Conservation (phyloP, 2,888 invertebrate genomes). For the Sicus ferrugineus region DNA sequence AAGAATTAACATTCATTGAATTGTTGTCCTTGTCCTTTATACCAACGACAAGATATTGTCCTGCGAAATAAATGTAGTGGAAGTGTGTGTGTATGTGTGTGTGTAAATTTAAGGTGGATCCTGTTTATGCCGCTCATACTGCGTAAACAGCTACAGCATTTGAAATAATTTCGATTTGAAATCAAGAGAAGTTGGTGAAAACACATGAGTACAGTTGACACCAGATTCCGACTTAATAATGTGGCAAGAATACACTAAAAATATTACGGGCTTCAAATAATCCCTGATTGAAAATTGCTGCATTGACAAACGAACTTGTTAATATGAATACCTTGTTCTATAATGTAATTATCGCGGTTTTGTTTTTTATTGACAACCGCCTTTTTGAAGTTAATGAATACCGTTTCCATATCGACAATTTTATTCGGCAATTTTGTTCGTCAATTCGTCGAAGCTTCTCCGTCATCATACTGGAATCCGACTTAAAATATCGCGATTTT, state of each 20-base stretch:
- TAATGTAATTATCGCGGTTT: no score
- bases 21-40: background rate
- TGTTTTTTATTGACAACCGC: no score
- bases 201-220: background rate
- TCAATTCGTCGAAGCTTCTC: no score
- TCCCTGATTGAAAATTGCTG: background rate
- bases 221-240: background rate
- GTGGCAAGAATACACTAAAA: background rate
- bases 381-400: no score
- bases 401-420: no score
- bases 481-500: no score
- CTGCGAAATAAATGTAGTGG: background rate
- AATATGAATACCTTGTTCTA: no score
- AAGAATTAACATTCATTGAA: background rate
- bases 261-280: background rate
- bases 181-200: conserved; percentile 13
- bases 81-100: background rate
- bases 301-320: background rate
- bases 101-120: background rate
- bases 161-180: conserved; percentile 24
- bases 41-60: background rate
- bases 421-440: no score
- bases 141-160: conserved; percentile 12
- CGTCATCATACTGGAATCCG: no score
- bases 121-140: conserved; percentile 3